A percentile compares a stretch with the other conserved stretches of the same genome.
These are phyloP conservation scores for Drosophila novamexicana DNA, from an alignment of 1,140 invertebrate genomes.

Conservation along the genomic window DNA sequence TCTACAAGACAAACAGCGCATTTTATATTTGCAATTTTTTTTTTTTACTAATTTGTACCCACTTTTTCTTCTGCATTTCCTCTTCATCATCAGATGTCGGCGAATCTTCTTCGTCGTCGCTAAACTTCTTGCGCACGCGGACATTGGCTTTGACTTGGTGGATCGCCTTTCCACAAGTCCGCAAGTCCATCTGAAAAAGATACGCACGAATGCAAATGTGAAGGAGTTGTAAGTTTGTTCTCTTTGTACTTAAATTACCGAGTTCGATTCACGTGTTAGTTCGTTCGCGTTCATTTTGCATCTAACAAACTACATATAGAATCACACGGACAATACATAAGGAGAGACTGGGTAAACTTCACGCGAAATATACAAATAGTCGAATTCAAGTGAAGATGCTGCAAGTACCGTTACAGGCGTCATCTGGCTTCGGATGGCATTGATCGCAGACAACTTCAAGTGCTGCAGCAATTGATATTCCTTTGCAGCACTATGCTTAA, in stretches of 20 bases:
- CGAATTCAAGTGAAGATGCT: not conserved
- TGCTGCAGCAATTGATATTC: slow-evolving; percentile 7
- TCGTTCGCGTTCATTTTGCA: not conserved
- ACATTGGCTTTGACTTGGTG: not conserved
- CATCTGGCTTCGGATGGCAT: slow-evolving; percentile 9
- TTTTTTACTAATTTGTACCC: not conserved
- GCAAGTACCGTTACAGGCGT: slow-evolving; percentile 29
- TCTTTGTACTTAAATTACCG: not conserved
- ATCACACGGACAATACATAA: not conserved
- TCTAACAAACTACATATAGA: not conserved
- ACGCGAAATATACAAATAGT: slow-evolving; percentile 4
- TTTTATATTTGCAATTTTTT: slow-evolving; percentile 11
- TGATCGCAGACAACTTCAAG: slow-evolving; percentile 15
- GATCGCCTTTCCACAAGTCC: not conserved
- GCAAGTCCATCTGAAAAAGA: slow-evolving; percentile 1
- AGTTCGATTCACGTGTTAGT: not conserved
- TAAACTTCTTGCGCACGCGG: slow-evolving; percentile 1
- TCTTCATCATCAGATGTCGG: slow-evolving; percentile 16
- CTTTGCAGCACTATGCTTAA: slow-evolving; percentile 1
- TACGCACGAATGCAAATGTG: not conserved
- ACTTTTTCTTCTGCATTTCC: slow-evolving; percentile 25
- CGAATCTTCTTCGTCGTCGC: slow-evolving; percentile 10
- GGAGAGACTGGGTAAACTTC: not conserved
- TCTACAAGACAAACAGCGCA: slow-evolving; percentile 26
- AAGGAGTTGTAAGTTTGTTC: not conserved